Evolutionary conservation across 2,888 invertebrate genomes (phyloP).

Genomic region (Allophyes oxyacanthae): DNA sequence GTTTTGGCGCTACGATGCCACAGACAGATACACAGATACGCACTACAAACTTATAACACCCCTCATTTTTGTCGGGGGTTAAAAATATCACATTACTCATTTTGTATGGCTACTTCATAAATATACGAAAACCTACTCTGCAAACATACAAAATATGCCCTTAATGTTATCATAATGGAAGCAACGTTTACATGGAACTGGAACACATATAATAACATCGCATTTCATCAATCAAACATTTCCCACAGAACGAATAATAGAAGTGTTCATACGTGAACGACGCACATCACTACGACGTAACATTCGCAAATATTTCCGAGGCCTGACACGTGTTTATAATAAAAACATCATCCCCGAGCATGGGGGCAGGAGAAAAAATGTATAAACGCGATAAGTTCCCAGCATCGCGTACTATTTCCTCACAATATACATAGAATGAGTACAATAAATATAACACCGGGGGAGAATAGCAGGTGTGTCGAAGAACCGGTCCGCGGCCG

Average conservation of each 20-base stretch:
- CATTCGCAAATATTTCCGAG: conserved; percentile 80
- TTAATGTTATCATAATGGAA: conserved; percentile 13
- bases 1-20: too few species aligned
- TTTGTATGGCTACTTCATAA: too few species aligned
- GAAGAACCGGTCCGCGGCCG: conserved; percentile 74
- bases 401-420: conserved; percentile 73
- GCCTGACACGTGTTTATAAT: conserved; percentile 84
- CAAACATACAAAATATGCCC: too few species aligned
- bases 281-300: conserved; percentile 71
- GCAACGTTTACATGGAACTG: conserved; percentile 23
- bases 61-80: too few species aligned
- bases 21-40: too few species aligned
- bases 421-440: conserved; percentile 77
- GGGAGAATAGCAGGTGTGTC: conserved; percentile 81
- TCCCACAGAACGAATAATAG: conserved; percentile 65
- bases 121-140: too few species aligned
- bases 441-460: conserved; percentile 74
- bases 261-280: conserved; percentile 72
- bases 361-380: conserved; percentile 44
- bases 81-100: too few species aligned
- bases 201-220: conserved; percentile 36
- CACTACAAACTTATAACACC: too few species aligned
- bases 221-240: conserved; percentile 66
- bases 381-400: conserved; percentile 82
- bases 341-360: conserved; percentile 82